Evolutionary conservation across 2,888 invertebrate species (phyloP), one percentile per base, ranked within the genome.

Genomic region (Nomada fabriciana): DNA sequence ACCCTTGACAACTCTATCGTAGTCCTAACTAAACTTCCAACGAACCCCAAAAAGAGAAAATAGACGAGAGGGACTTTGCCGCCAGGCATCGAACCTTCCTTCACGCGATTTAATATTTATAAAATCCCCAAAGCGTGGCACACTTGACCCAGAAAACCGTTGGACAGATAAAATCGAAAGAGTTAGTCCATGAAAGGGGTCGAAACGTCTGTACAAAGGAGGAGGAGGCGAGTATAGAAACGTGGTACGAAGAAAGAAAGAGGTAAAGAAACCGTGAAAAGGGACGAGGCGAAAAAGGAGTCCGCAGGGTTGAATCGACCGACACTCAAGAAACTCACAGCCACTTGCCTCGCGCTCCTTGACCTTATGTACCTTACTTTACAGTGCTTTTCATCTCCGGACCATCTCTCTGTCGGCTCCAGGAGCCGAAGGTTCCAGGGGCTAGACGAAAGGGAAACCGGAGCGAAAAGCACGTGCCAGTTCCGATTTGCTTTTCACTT

Each of bases 341-440:
- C 82, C 88, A 89, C 89, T 90, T 86, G 86, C 67, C 65, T 79
- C 78, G 80, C 81, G 76, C 85, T 88, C 86, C 90, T 90, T 90
- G 90, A 90, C 89, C 89, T 89, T 89, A 86, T 82, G 85, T 85
- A 84, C 88, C 82, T 86, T 83, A 55, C 71, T 78, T 76, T 74
- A 36, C 77, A 71, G 61, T 77, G 83, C 86, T 87, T 88, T 78
- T 84, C 76, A 85, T 69, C 42, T 73, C 63, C 36, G 50, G 81
- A 80, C 79, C 86, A 85, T 85, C 82, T 84, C 4, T 20, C 20
- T 5, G 29, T 13, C 15, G 47, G 20, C 47, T 61, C 20, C 13
- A 20, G 10, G 60, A 11, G 20, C 18, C 23, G 18, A 55, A 15
- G n/a, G 52, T 20, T 42, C 29, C 65, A 29, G 9, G 2, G 9